Evolutionary conservation across 2,797 vertebrate species (phyloP), one percentile per base, ranked within the genome.

Genomic region (Enteromius trimaculatus): DNA sequence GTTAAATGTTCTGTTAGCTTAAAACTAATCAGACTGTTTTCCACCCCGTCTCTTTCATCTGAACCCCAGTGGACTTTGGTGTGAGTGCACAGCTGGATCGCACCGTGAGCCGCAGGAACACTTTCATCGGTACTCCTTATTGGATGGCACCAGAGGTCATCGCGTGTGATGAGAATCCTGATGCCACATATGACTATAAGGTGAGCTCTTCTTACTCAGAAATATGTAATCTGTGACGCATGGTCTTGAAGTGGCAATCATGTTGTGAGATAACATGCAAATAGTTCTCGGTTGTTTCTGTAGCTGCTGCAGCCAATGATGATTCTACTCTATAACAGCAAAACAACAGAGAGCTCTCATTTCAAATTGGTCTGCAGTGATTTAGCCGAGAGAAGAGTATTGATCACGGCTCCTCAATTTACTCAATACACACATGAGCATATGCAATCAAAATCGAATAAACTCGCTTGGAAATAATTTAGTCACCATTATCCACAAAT

Each of bases 131-230:
- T 69, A 99, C 98, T 1, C 98, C 98, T 1, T 99, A 98, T 86
- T 99, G 98, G 98, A 99, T 99, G 98, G 98, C 98, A 0, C 98
- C 98, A 0, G 97, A 99, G 92, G 98, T 99, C 86, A 99, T 99
- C n/a, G 96, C 97, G 79, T 99, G 97, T 3, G 96, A 99, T 0
- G 96, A 97, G 90, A 98, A 99, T 84, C 96, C 97, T 0, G 95
- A 97, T 0, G 96, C 97, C 87, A 98, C 97, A 0, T 99, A 99
- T 0, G 97, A 98, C 90, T 98, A 96, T 90, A 99, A 98, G 97
- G 98, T 98, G 91, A 79, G 74, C 47, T 26, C 37, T 76, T 16
- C 44, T 78, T 19, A 34, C 51, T 75, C 21, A 9, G 19, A 55
- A 31, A 55, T 34, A 19, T n/a, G 3, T 31, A 9, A 65, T 49